Percentiles rank a stretch among this genome's conserved stretches.
Conservation (phyloP, 2,888 invertebrate genomes). For the Phaedon cochleariae region DNA sequence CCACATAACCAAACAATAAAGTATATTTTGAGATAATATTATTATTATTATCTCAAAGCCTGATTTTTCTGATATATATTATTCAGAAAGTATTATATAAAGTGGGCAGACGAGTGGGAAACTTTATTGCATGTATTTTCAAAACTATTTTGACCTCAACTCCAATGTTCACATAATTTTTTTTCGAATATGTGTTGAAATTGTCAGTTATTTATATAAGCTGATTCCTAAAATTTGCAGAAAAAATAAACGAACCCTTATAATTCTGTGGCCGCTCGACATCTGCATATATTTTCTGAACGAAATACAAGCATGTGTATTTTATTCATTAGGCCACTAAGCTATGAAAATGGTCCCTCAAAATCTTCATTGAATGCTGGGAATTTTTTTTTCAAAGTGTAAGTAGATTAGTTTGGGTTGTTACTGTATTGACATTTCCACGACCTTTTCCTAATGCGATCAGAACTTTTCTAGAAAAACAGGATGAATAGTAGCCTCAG, state of each 20-base stretch:
- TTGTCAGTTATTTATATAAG: no score
- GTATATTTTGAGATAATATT: no score
- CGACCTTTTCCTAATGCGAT: neutral
- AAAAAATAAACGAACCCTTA: neutral
- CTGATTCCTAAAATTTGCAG: no score
- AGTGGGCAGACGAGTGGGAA: no score
- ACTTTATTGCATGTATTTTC: no score
- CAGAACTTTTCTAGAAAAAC: neutral
- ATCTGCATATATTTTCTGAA: slow-evolving; percentile 45
- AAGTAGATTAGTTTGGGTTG: slow-evolving; percentile 39
- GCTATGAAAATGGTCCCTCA: slow-evolving; percentile 32
- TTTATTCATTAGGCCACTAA: slow-evolving; percentile 39
- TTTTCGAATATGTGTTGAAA: no score
- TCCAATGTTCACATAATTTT: no score
- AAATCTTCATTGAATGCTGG: slow-evolving; percentile 39
- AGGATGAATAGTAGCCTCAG: neutral
- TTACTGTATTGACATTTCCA: neutral
- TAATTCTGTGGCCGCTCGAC: slow-evolving; percentile 14
- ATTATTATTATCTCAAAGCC: no score
- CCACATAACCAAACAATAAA: no score
- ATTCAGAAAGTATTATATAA: no score
- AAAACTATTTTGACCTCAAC: no score
- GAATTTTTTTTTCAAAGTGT: slow-evolving; percentile 45
- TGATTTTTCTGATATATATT: no score
- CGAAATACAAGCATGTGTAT: slow-evolving; percentile 40